phyloP scores from a whole-genome alignment of 2,797 vertebrate genomes.

The Diplodus sargus region DNA sequence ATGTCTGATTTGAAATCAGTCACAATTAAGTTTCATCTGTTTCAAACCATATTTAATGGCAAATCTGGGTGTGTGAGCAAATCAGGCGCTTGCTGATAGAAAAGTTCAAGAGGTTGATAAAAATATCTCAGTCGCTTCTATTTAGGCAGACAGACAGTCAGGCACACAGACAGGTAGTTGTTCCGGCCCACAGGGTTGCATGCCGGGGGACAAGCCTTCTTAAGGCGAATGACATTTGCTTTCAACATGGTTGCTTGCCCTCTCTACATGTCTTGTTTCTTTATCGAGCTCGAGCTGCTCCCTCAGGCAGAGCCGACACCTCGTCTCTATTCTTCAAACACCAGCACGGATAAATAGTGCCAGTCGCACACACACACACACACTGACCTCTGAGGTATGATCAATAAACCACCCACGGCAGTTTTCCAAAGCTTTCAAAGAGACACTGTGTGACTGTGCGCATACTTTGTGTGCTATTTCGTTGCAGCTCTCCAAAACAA shows the following conservation, averaged over 20 bases:
- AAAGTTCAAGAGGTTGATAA: too few species aligned
- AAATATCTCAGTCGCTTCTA: slow-evolving; percentile 3
- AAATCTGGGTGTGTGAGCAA: background rate
- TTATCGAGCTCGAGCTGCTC: slow-evolving; percentile 42
- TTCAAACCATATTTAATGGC: background rate
- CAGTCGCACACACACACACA: slow-evolving; percentile 27
- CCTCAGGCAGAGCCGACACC: slow-evolving; percentile 64
- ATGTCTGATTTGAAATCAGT: background rate
- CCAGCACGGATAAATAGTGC: slow-evolving; percentile 62
- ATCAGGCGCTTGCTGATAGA: background rate
- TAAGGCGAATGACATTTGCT: slow-evolving; percentile 66
- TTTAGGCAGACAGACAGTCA: slow-evolving; percentile 17
- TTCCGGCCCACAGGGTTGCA: slow-evolving; percentile 25
- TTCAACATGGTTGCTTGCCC: slow-evolving; percentile 56
- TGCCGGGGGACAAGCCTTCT: slow-evolving; percentile 51
- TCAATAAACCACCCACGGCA: slow-evolving; percentile 69
- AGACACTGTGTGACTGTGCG: slow-evolving; percentile 17
- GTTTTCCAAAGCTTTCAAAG: slow-evolving; percentile 60
- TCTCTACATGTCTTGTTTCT: slow-evolving; percentile 57
- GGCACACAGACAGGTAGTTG: slow-evolving; percentile 7
- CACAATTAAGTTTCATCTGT: background rate
- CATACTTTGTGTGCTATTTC: slow-evolving; percentile 12
- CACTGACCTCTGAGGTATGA: slow-evolving; percentile 54
- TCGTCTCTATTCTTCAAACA: slow-evolving; percentile 62
- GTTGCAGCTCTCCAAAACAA: slow-evolving; percentile 48